Conservation (phyloP, 2,113 vertebrate species). For the Sinosuthora webbiana region DNA sequence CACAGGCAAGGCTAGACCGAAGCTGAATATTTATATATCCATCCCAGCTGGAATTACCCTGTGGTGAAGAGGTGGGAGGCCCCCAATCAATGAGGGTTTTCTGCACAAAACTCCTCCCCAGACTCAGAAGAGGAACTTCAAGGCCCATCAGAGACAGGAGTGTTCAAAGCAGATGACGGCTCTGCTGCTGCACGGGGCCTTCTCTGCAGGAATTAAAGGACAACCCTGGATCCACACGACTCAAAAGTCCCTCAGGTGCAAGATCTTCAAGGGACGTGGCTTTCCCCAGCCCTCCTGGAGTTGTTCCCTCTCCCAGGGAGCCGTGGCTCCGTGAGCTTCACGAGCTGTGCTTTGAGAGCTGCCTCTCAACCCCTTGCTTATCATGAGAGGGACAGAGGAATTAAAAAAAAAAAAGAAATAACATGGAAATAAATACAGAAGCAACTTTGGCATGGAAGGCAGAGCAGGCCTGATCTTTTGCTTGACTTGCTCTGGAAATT, state of each 20-base stretch:
- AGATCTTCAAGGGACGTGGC: not conserved
- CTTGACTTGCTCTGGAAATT: slow-evolving; percentile 62
- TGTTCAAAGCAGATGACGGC: not conserved
- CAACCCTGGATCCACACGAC: not conserved
- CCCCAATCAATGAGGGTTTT: not conserved
- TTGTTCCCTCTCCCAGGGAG: not conserved
- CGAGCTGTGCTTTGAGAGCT: not conserved
- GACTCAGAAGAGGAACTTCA: not conserved
- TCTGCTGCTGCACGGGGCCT: not conserved
- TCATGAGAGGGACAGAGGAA: not conserved
- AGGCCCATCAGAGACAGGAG: not conserved
- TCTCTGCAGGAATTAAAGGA: not conserved
- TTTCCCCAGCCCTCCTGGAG: not conserved
- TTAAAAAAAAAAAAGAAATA: not conserved
- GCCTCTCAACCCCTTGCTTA: not conserved
- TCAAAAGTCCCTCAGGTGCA: not conserved
- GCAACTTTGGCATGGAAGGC: slow-evolving; percentile 6
- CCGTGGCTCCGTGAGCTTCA: rapidly evolving
- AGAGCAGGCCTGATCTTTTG: slow-evolving; percentile 64
- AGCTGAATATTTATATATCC: not conserved
- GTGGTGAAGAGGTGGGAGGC: not conserved
- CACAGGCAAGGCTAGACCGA: rapidly evolving
- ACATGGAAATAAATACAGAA: not conserved
- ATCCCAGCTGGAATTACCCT: not conserved
- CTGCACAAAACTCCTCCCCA: not conserved